Evolutionary conservation across 1,140 invertebrate species (phyloP), one percentile per base, ranked within the genome.

Genomic region (Dendrolimus kikuchii): DNA sequence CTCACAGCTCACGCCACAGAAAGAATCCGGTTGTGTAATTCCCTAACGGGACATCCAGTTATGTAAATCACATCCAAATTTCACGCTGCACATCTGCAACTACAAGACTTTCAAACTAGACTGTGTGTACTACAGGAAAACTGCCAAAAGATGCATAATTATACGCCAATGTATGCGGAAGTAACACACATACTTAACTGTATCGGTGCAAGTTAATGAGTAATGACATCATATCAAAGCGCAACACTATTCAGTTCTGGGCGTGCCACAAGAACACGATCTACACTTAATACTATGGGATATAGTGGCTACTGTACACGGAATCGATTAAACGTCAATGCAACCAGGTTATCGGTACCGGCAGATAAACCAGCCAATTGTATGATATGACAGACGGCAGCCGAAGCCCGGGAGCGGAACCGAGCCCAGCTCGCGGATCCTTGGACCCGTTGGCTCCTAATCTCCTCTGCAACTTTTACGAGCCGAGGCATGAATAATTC

Each of bases 401-500:
- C n/a, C n/a, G n/a, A n/a, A n/a, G n/a, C n/a, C n/a, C n/a, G n/a
- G n/a, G n/a, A n/a, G n/a, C n/a, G n/a, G n/a, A n/a, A n/a, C n/a
- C n/a, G n/a, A n/a, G n/a, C n/a, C n/a, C n/a, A n/a, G n/a, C n/a
- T n/a, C n/a, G n/a, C n/a, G n/a, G 52, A 62, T 62, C 54, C 62
- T 44, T 53, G 48, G 49, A 46, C 55, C 60, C 51, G 40, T 43
- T 39, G 49, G 58, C 67, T 66, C 71, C 77, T 82, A 79, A 79
- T 83, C 77, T 81, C 67, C n/a, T n/a, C 59, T 73, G 67, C 66
- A 73, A 73, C 64, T 70, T 74, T 71, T 66, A 70, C 67, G 68
- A 74, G 69, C 68, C 72, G 71, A 81, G 77, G 80, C 80, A 82
- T 82, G 79, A 86, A 86, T 83, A 81, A 86, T 83, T 83, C 80